phyloP scores from a whole-genome alignment of 2,888 invertebrate genomes.

The Blastobasis adustella region DNA sequence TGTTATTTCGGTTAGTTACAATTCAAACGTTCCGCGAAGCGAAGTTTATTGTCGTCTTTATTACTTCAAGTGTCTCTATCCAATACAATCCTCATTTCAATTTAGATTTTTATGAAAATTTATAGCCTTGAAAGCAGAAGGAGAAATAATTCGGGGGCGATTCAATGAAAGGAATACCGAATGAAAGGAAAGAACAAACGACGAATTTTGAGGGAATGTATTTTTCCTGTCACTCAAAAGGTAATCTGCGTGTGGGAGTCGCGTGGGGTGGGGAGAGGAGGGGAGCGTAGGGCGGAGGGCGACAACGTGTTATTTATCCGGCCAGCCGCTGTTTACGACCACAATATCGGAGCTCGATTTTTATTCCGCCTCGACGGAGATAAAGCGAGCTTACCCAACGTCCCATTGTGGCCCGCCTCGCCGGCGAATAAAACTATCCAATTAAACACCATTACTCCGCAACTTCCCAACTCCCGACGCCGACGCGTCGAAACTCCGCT shows the following conservation, averaged over 20 bases:
- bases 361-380: conserved; percentile 47
- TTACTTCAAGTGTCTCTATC: conserved; percentile 14
- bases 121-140: neutral
- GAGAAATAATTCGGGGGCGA: too few relatives aligned
- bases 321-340: conserved; percentile 51
- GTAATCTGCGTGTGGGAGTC: too few relatives aligned
- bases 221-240: neutral
- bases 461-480: conserved; percentile 19
- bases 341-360: conserved; percentile 55
- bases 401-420: conserved; percentile 23
- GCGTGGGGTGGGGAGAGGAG: neutral
- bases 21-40: too few relatives aligned
- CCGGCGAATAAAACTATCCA: conserved; percentile 40
- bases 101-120: neutral
- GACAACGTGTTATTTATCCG: conserved; percentile 54
- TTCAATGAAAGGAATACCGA: too few relatives aligned
- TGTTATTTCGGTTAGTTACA: too few relatives aligned
- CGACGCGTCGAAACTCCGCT: conserved; percentile 16
- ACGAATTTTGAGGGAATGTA: neutral
- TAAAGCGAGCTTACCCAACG: conserved; percentile 40
- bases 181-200: too few relatives aligned
- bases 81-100: too few relatives aligned
- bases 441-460: conserved; percentile 36
- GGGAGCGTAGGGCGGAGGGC: conserved; percentile 20
- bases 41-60: too few relatives aligned